These are phyloP conservation scores for Lacerta bilineata DNA, from an alignment of 2,797 vertebrate species.

Conservation along the genomic window DNA sequence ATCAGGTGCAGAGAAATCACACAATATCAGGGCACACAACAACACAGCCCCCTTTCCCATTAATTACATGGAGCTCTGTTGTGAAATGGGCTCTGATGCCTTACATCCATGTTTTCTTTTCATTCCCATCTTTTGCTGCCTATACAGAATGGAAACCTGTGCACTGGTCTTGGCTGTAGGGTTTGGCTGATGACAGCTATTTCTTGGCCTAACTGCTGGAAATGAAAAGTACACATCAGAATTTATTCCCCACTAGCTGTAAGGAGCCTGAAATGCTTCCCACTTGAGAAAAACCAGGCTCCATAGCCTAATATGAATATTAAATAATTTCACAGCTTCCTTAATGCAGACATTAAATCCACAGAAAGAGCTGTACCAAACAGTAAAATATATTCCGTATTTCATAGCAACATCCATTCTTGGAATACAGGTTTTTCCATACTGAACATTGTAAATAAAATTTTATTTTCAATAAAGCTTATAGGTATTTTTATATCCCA, in stretches of 20 bases:
- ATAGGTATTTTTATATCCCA: slow-evolving; percentile 37
- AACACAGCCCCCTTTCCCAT: background rate
- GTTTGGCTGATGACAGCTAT: background rate
- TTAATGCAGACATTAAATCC: background rate
- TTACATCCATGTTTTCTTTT: background rate
- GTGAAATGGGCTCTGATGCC: background rate
- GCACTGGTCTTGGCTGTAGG: background rate
- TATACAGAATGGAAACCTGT: background rate
- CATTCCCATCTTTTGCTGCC: background rate
- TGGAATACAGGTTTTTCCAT: background rate
- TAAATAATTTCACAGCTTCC: background rate
- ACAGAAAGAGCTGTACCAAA: background rate
- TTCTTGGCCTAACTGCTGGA: background rate
- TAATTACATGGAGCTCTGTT: background rate
- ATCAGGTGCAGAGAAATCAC: background rate
- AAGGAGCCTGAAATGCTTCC: background rate
- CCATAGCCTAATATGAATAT: background rate
- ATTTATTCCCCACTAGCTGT: background rate
- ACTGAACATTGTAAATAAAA: background rate
- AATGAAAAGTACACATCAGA: background rate
- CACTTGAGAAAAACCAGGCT: background rate
- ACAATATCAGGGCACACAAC: background rate
- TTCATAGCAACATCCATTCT: background rate
- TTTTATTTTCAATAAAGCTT: slow-evolving; percentile 31
- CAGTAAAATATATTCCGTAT: background rate